Evolutionary conservation across 2,113 vertebrate species (phyloP).

Genomic region (Dicerorhinus sumatrensis): DNA sequence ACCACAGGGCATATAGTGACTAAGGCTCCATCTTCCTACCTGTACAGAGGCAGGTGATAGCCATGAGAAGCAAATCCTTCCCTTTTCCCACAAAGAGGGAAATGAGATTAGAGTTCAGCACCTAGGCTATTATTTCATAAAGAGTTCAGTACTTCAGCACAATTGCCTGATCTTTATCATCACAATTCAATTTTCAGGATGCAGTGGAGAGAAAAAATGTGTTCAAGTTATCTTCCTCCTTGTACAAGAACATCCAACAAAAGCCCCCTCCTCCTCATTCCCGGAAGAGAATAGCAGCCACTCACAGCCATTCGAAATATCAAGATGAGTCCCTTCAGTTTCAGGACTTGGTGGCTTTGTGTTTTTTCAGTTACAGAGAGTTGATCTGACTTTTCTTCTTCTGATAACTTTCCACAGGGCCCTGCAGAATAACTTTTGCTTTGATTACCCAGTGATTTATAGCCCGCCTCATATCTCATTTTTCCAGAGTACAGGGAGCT

Average conservation of each 20-base stretch:
- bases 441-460: conserved; percentile 48
- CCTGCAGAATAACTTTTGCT: background rate
- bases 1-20: background rate
- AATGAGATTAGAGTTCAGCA: conserved; percentile 49
- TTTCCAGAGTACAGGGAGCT: background rate
- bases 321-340: background rate
- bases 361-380: background rate
- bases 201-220: conserved; percentile 23
- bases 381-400: conserved; percentile 16
- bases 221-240: conserved; percentile 45
- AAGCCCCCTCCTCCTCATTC: background rate
- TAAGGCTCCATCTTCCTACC: background rate
- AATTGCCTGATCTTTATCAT: conserved; percentile 69
- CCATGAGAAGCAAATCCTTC: background rate
- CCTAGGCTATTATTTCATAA: conserved; percentile 62
- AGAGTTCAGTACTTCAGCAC: conserved; percentile 53
- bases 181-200: conserved; percentile 68
- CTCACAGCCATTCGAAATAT: background rate
- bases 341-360: background rate
- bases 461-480: conserved; percentile 13
- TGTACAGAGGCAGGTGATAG: background rate
- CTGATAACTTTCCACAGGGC: background rate
- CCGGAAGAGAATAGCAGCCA: background rate
- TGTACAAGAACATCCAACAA: conserved; percentile 18
- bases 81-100: conserved; percentile 43